Conservation (phyloP, 2,888 invertebrate genomes). For the Thera obeliscata region DNA sequence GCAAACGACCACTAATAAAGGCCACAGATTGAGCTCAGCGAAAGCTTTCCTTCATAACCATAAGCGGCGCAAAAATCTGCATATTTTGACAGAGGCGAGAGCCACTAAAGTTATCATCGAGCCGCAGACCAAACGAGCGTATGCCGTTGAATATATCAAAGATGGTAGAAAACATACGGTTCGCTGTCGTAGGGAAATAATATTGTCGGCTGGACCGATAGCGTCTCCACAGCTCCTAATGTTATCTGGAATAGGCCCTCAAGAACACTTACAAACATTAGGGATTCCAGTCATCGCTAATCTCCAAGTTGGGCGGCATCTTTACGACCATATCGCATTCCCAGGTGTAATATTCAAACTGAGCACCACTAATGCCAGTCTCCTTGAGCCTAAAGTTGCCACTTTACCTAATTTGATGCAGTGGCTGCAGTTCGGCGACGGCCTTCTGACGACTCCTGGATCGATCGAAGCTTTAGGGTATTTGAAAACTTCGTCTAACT, state of each 20-base stretch:
- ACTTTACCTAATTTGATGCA: conserved; percentile 71
- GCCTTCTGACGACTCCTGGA: conserved; percentile 85
- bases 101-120: conserved; percentile 78
- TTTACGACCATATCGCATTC: conserved; percentile 86
- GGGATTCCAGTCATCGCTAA: conserved; percentile 86
- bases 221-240: conserved; percentile 96
- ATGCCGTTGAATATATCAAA: conserved; percentile 88
- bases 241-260: conserved; percentile 90
- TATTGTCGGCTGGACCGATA: conserved; percentile 93
- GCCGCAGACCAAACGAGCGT: conserved; percentile 85
- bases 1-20: conserved; percentile 83
- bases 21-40: conserved; percentile 87
- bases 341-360: conserved; percentile 78
- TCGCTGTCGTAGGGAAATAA: conserved; percentile 90
- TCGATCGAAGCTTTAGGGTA: conserved; percentile 88
- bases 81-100: conserved; percentile 71
- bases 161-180: conserved; percentile 79
- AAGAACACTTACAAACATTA: conserved; percentile 81
- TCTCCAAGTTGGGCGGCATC: conserved; percentile 87
- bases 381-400: conserved; percentile 72
- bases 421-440: conserved; percentile 80
- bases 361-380: conserved; percentile 72
- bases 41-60: conserved; percentile 87
- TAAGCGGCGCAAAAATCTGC: conserved; percentile 86
- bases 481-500: conserved; percentile 84